These are phyloP conservation scores for Macrotrachela quadricornifera DNA, from an alignment of 1,140 invertebrate genomes.

Conservation along the genomic window DNA sequence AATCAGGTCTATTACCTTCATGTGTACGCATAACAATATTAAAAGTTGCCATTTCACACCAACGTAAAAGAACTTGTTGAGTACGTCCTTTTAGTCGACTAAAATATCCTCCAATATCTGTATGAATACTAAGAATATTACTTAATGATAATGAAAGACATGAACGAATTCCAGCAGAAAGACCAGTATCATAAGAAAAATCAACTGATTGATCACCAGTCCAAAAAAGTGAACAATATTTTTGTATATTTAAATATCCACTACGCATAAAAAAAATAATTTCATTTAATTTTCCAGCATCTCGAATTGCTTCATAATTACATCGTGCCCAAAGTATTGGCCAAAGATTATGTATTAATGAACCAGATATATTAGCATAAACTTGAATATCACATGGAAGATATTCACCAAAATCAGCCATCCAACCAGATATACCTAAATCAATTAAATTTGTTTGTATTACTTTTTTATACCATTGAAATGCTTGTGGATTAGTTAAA, in stretches of 20 bases:
- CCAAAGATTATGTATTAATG: slow-evolving; percentile 16
- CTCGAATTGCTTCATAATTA: slow-evolving; percentile 19
- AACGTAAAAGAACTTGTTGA: slow-evolving; percentile 24
- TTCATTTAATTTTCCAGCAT: slow-evolving; percentile 16
- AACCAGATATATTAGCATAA: slow-evolving; percentile 9
- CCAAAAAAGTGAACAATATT: slow-evolving; percentile 17
- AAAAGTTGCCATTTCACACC: slow-evolving; percentile 29
- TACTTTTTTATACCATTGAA: slow-evolving; percentile 25
- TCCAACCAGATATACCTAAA: slow-evolving; percentile 28
- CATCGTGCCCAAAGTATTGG: slow-evolving; percentile 17
- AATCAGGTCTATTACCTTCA: slow-evolving; percentile 27
- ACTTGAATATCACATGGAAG: slow-evolving; percentile 17
- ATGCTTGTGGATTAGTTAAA: slow-evolving; percentile 19
- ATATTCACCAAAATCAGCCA: slow-evolving; percentile 33
- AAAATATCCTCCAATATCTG: slow-evolving; percentile 31
- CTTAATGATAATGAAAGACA: slow-evolving; percentile 21
- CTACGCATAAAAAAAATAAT: slow-evolving; percentile 23
- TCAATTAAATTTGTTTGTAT: slow-evolving; percentile 25
- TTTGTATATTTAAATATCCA: slow-evolving; percentile 17
- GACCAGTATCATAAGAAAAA: slow-evolving; percentile 22
- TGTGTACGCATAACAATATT: slow-evolving; percentile 29
- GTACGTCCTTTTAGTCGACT: slow-evolving; percentile 15
- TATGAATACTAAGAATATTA: slow-evolving; percentile 27
- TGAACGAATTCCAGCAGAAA: slow-evolving; percentile 20
- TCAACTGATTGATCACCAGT: slow-evolving; percentile 32